Conservation (phyloP, 2,888 invertebrate genomes). For the Axea sp. region DNA sequence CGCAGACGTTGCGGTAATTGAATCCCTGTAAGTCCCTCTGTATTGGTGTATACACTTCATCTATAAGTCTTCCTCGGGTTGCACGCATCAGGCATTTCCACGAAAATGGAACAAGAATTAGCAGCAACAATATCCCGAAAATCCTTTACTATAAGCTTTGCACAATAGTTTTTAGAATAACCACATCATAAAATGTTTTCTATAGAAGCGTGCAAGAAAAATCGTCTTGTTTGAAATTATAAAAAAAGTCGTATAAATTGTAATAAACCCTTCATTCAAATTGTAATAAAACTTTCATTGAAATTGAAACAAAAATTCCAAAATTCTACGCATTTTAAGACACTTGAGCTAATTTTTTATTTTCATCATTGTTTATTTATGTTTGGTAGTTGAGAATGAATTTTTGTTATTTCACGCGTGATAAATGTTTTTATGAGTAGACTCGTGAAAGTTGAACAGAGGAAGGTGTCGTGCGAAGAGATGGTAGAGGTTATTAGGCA, state of each 20-base stretch:
- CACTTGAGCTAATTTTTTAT: constrained; percentile 13
- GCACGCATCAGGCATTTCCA: constrained; percentile 59
- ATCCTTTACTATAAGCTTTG: constrained; percentile 36
- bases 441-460: constrained; percentile 61
- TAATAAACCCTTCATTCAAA: too few relatives aligned
- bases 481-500: constrained; percentile 78
- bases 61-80: constrained; percentile 67
- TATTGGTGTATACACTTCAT: constrained; percentile 68
- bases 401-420: constrained; percentile 30
- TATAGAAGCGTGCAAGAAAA: neutral
- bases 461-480: constrained; percentile 69
- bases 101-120: constrained; percentile 58
- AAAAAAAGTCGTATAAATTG: too few relatives aligned
- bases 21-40: constrained; percentile 76
- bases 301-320: too few relatives aligned
- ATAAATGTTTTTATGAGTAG: constrained; percentile 63
- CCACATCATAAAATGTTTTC: constrained; percentile 18
- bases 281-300: too few relatives aligned
- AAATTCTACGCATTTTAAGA: too few relatives aligned
- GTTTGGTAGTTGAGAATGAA: constrained; percentile 11
- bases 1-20: constrained; percentile 79
- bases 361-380: constrained; percentile 30
- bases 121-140: constrained; percentile 46
- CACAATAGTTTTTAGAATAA: constrained; percentile 44
- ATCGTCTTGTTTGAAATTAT: constrained; percentile 5